Base-by-base conservation (phyloP, 2,113 vertebrate species). In the Microcebus griseorufus region DNA sequence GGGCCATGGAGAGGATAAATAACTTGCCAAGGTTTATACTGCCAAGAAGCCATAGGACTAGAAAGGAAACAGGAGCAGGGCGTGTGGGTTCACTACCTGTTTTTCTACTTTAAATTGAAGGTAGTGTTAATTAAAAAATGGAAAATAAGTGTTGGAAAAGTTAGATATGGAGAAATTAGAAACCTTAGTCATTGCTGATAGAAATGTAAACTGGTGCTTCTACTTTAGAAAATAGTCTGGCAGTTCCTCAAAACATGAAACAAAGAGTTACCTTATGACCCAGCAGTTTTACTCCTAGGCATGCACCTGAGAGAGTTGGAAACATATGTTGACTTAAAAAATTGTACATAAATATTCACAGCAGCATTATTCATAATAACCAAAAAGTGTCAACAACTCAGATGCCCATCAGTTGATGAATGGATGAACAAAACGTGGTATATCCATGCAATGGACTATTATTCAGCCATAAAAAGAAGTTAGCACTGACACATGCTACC, bases 51-150 rank as follows among this genome's bases (percentile, higher is more conserved):
- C 20, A 2, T 9, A 13, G 12, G 20, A 17, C 27, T 67, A 51
- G 39, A 62, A n/a, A 90, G 51, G 67, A 93, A 92, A 78, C 18
- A 92, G 42, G 65, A 95, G 53, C 53, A 92, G 79, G 23, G 39
- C 13, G 1, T 53, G 27, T 67, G n/a, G 58, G 80, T 67, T 87
- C 3, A 1, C 73, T 62, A 14, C 85, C 85, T 80, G 12, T 17
- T 93, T 82, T 55, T 93, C 42, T 45, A 13, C 60, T 90, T 93
- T 78, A 79, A 93, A 83, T 53, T 67, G 69, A 91, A 58, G 53
- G 23, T 14, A 45, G 14, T 93, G 37, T 88, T 82, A 53, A 55
- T 86, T 90, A 34, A 90, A 89, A 88, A 12, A 51, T 39, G 60
- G 39, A 67, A 23, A 64, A 27, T 65, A 42, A 94, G 18, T 80